Evolutionary conservation across 2,113 vertebrate genomes (phyloP).

Genomic region (Saccopteryx leptura): DNA sequence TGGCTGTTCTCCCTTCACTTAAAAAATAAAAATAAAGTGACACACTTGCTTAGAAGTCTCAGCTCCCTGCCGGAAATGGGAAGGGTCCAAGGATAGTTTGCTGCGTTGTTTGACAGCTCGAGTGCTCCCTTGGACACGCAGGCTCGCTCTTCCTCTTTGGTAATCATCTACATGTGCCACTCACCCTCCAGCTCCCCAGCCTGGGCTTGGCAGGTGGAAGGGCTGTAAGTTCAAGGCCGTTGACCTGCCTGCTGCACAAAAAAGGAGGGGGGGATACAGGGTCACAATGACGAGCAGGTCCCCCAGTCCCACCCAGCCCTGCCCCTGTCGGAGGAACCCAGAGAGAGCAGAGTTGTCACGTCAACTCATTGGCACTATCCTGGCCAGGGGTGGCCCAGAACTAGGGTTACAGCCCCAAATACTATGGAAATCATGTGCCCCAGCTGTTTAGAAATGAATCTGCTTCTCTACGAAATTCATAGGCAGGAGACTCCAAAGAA

Average conservation of each 20-base stretch:
- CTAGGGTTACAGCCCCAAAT: neutral
- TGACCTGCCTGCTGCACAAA: neutral
- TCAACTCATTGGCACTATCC: neutral
- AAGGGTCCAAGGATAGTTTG: neutral
- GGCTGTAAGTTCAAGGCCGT: constrained; percentile 30
- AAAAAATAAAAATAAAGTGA: constrained; percentile 59
- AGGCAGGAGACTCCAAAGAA: neutral
- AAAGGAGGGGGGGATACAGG: neutral
- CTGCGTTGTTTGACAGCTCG: neutral
- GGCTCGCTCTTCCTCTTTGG: neutral
- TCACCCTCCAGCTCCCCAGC: neutral
- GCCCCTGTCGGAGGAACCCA: neutral
- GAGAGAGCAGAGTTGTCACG: neutral
- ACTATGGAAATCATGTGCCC: neutral
- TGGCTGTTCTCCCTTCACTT: constrained; percentile 63
- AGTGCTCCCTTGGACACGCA: neutral
- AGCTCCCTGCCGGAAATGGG: constrained; percentile 42
- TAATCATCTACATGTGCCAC: neutral
- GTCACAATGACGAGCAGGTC: too few relatives aligned
- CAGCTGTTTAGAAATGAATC: neutral
- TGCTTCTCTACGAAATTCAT: neutral
- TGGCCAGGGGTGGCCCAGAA: too few relatives aligned
- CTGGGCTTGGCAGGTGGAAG: neutral
- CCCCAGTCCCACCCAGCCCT: neutral
- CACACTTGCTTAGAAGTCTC: constrained; percentile 64